A percentile compares a stretch with the other conserved stretches of the same genome.
These are phyloP conservation scores for Aurelia sp. DNA, from an alignment of 30 jellyfish, hydroid and myxozoan genomes.

Conservation along the genomic window DNA sequence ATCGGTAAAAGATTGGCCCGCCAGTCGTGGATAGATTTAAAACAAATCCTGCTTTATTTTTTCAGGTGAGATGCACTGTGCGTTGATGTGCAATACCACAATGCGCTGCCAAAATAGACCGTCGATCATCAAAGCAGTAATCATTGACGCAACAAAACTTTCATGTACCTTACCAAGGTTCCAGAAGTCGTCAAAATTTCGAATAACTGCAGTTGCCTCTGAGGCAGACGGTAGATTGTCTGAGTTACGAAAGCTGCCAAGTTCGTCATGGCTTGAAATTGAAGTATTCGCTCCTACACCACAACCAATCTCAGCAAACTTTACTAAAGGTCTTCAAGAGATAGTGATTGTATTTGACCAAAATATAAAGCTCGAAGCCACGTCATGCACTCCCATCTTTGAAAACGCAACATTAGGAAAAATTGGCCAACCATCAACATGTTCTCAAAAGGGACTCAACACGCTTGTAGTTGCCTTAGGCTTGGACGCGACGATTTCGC, in stretches of 20 bases:
- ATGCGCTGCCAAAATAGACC: neutral
- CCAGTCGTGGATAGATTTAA: slow-evolving; percentile 12
- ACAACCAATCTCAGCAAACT: slow-evolving; percentile 39
- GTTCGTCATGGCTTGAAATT: slow-evolving; percentile 24
- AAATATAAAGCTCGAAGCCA: neutral
- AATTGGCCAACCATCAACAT: slow-evolving; percentile 56
- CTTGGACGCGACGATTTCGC: slow-evolving; percentile 24
- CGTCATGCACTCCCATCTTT: slow-evolving; percentile 39
- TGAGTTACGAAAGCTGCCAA: neutral
- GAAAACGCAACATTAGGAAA: neutral
- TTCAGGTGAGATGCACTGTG: slow-evolving; percentile 48
- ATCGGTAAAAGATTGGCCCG: neutral
- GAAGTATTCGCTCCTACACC: slow-evolving; percentile 80
- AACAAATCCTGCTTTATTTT: neutral
- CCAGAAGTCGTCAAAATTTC: slow-evolving; percentile 20
- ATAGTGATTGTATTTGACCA: slow-evolving; percentile 35
- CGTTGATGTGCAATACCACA: neutral
- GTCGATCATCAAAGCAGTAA: slow-evolving; percentile 15
- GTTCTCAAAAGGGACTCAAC: slow-evolving; percentile 27
- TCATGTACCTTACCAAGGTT: slow-evolving; percentile 47
- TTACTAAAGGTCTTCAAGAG: slow-evolving; percentile 37
- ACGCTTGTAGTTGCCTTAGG: slow-evolving; percentile 48
- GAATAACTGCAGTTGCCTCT: slow-evolving; percentile 45
- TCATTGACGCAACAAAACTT: slow-evolving; percentile 6
- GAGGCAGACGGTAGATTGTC: slow-evolving; percentile 12